Evolutionary conservation across 2,797 vertebrate genomes (phyloP).

Genomic region (Parauchenoglanis punctatus): DNA sequence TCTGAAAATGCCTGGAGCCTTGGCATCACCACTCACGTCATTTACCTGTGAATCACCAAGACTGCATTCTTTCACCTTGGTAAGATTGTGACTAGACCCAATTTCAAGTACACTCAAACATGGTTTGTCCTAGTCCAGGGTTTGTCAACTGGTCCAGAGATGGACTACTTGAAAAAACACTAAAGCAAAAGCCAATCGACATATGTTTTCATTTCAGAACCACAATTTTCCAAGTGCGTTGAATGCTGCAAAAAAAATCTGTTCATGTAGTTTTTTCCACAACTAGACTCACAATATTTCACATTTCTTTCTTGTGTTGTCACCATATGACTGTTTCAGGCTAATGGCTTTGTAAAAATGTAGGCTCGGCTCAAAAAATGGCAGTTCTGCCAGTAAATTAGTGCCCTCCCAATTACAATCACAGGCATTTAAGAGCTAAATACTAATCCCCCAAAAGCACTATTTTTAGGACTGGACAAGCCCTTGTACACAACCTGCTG

Average conservation of each 20-base stretch:
- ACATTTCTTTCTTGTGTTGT: neutral
- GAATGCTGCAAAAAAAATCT: neutral
- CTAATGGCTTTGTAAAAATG: neutral
- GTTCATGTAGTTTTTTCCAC: neutral
- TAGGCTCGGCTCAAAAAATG: neutral
- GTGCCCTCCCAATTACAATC: slow-evolving; percentile 1
- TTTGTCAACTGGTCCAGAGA: neutral
- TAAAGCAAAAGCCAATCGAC: no score
- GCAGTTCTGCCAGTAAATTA: slow-evolving; percentile 1
- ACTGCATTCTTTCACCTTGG: neutral
- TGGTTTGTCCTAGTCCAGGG: neutral
- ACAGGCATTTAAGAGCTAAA: neutral
- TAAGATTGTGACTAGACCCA: neutral
- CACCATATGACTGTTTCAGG: neutral
- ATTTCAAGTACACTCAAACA: no score
- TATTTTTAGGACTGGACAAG: neutral
- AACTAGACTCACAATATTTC: neutral
- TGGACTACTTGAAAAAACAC: neutral
- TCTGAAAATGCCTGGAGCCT: neutral
- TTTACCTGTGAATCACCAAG: neutral
- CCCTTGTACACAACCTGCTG: neutral
- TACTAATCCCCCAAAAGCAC: neutral
- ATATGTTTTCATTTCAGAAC: neutral
- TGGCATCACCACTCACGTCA: neutral
- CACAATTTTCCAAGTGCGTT: neutral